A percentile compares a stretch with the other conserved stretches of the same genome.
These are phyloP conservation scores for Orestias chungarensis DNA, from an alignment of 2,797 vertebrate genomes.

Conservation along the genomic window DNA sequence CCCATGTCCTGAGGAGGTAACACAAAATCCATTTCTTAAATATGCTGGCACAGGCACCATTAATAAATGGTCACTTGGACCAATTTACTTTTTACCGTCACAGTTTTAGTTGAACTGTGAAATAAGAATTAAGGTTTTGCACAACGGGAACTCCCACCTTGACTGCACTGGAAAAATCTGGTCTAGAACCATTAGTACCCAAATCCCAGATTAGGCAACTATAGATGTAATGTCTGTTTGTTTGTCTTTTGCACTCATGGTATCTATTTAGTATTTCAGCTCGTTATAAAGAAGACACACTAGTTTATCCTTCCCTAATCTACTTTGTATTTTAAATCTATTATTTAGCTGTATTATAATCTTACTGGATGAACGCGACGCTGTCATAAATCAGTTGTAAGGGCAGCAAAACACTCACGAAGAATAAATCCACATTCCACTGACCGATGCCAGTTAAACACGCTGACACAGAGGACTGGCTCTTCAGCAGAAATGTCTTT, in stretches of 20 bases:
- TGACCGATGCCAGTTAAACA: conserved; percentile 49
- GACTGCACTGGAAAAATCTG: too few species aligned
- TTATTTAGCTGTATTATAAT: background rate
- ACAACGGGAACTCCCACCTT: too few species aligned
- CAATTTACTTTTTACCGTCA: too few species aligned
- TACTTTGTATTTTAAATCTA: background rate
- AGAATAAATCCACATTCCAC: conserved; percentile 47
- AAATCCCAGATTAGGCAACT: too few species aligned
- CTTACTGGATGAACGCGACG: conserved; percentile 7
- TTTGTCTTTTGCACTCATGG: background rate
- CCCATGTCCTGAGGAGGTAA: too few species aligned
- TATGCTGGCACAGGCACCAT: too few species aligned
- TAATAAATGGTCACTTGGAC: too few species aligned
- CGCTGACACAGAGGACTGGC: conserved; percentile 51
- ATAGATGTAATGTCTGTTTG: too few species aligned
- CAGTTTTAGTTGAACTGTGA: too few species aligned
- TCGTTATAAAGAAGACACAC: background rate
- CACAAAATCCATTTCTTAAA: too few species aligned
- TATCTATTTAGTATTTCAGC: background rate
- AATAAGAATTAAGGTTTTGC: too few species aligned
- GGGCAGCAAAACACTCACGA: conserved; percentile 9
- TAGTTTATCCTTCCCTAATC: background rate
- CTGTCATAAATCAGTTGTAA: conserved; percentile 12
- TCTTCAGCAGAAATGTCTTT: conserved; percentile 47
- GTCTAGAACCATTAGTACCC: too few species aligned